A percentile compares a stretch with the other conserved stretches of the same genome.
Conservation (phyloP, 2,797 vertebrate genomes). For the Sibirionetta formosa region DNA sequence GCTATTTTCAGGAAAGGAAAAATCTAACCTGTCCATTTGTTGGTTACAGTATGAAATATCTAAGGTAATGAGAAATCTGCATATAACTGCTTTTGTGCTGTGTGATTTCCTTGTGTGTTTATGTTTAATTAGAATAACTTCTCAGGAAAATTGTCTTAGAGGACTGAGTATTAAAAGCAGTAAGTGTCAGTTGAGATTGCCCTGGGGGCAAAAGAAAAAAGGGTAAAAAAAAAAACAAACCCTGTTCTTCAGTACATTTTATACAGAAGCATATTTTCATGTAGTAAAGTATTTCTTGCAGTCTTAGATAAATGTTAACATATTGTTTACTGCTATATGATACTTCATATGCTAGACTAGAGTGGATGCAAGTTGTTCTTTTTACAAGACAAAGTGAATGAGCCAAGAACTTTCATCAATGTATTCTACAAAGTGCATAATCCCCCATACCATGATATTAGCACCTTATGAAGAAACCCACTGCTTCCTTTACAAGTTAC, state of each 20-base stretch:
- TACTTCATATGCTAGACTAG: not conserved
- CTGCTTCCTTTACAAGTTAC: not conserved
- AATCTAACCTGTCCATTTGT: constrained; percentile 83
- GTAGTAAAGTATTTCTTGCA: not conserved
- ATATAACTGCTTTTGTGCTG: not conserved
- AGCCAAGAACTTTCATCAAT: not conserved
- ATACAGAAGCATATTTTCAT: not conserved
- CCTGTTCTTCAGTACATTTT: not conserved
- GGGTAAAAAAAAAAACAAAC: too few relatives aligned
- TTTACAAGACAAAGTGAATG: not conserved
- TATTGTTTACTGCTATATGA: not conserved
- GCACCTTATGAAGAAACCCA: not conserved
- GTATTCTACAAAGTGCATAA: not conserved
- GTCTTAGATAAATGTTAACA: not conserved
- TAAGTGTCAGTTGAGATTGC: not conserved
- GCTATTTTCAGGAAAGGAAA: constrained; percentile 84
- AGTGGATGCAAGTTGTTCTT: not conserved
- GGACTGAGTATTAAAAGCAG: not conserved
- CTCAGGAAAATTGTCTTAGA: not conserved
- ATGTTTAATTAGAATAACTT: not conserved
- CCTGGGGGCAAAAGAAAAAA: not conserved
- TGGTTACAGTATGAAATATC: constrained; percentile 93
- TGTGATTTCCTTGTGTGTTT: not conserved
- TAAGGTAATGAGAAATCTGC: constrained; percentile 86
- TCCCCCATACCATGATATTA: not conserved